A percentile compares a stretch with the other conserved stretches of the same genome.
Evolutionary conservation across 2,113 vertebrate genomes (phyloP).

Genomic region (Bujurquina vittata): DNA sequence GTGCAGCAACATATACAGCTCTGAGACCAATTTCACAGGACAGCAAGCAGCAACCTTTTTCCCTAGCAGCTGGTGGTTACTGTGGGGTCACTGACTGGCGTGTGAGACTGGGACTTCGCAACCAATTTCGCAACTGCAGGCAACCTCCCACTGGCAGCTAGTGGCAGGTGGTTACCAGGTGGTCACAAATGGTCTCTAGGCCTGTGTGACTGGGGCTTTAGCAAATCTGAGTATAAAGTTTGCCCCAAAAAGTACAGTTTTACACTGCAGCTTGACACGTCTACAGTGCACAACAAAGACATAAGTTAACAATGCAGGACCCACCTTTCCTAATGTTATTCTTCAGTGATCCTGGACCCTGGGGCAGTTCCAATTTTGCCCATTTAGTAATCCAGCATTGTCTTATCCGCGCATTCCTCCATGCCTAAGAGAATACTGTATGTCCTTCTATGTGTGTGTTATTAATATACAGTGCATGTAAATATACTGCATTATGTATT

Average conservation of each 20-base stretch:
- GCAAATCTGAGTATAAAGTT: neutral
- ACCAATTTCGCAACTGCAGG: neutral
- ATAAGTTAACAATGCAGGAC: neutral
- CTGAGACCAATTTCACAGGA: neutral
- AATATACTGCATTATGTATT: neutral
- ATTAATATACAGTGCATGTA: neutral
- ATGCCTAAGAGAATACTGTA: neutral
- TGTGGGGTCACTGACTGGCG: neutral
- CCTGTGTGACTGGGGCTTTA: neutral
- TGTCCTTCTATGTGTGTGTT: conserved; percentile 34
- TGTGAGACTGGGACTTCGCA: neutral
- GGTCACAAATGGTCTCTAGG: neutral
- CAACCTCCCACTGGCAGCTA: neutral
- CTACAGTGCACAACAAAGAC: neutral
- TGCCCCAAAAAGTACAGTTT: neutral
- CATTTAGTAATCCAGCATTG: conserved; percentile 9
- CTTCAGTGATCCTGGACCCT: neutral
- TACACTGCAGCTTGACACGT: neutral
- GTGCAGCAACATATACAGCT: neutral
- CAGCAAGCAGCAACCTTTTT: neutral
- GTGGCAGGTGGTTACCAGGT: neutral
- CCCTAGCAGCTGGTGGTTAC: neutral
- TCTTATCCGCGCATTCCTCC: conserved; percentile 10
- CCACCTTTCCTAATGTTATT: neutral
- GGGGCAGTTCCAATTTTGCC: neutral